A percentile compares a stretch with the other conserved stretches of the same genome.
phyloP scores from a whole-genome alignment of 2,113 vertebrate genomes.

The Chelonoidis abingdonii region DNA sequence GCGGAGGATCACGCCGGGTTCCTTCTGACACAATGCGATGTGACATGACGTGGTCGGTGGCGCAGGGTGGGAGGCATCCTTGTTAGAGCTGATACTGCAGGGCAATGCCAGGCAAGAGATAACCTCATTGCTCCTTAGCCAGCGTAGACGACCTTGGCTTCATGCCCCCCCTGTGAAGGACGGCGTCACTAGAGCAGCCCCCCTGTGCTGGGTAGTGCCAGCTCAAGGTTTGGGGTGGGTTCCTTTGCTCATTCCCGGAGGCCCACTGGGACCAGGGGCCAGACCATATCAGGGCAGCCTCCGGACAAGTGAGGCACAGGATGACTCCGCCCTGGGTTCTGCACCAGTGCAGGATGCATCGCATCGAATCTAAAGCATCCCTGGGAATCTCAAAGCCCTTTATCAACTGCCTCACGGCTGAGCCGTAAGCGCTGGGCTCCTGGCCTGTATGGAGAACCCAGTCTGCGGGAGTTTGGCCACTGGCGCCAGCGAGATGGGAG shows the following conservation, averaged over 20 bases:
- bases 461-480: too few relatives aligned
- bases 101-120: background rate
- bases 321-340: background rate
- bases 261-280: background rate
- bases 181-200: background rate
- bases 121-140: background rate
- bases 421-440: too few relatives aligned
- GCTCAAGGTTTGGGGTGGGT: accelerated
- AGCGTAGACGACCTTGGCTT: background rate
- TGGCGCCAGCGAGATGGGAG: too few relatives aligned
- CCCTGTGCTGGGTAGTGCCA: accelerated
- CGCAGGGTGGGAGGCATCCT: background rate
- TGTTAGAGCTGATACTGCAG: background rate
- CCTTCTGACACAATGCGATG: background rate
- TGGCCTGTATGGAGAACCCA: too few relatives aligned
- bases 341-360: background rate
- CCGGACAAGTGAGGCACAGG: background rate
- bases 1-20: background rate
- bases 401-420: too few relatives aligned
- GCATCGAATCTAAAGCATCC: background rate
- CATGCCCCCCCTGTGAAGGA: too few relatives aligned
- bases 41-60: background rate
- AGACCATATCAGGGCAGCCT: background rate
- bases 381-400: background rate
- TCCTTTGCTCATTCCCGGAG: background rate